These are phyloP conservation scores for Pteropus rufus DNA, from an alignment of 2,797 vertebrate species.

Conservation along the genomic window DNA sequence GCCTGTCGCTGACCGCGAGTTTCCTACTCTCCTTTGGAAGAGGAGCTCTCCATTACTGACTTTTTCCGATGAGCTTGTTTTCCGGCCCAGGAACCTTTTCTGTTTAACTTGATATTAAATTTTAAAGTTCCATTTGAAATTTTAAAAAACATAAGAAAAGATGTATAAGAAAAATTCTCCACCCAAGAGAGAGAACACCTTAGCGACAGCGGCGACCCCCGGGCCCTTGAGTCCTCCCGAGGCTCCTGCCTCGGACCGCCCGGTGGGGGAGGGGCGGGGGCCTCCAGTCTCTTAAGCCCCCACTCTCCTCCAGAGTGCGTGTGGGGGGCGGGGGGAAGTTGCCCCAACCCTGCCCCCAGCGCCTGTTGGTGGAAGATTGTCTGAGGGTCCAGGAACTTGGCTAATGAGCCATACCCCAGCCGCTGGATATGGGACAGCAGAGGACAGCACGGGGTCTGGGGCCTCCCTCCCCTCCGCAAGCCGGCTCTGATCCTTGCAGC, in stretches of 20 bases:
- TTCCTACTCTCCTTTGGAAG: not conserved
- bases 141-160: not conserved
- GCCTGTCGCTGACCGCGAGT: fast-evolving
- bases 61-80: not conserved
- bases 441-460: not conserved
- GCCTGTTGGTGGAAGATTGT: slow-evolving; percentile 77
- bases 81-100: not conserved
- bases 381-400: slow-evolving; percentile 85
- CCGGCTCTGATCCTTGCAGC: not conserved
- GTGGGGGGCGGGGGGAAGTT: no score
- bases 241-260: no score
- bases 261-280: not conserved
- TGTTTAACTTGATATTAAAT: not conserved
- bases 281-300: not conserved
- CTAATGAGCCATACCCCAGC: slow-evolving; percentile 82
- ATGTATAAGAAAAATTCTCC: not conserved
- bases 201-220: not conserved
- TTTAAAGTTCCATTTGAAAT: not conserved
- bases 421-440: not conserved
- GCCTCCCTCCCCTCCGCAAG: not conserved
- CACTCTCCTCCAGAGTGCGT: no score
- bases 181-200: not conserved
- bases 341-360: not conserved
- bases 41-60: not conserved
- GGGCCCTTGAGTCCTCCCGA: not conserved